These are phyloP conservation scores for Psococerastis gibbosa DNA, from an alignment of 2,888 invertebrate species.

Conservation along the genomic window DNA sequence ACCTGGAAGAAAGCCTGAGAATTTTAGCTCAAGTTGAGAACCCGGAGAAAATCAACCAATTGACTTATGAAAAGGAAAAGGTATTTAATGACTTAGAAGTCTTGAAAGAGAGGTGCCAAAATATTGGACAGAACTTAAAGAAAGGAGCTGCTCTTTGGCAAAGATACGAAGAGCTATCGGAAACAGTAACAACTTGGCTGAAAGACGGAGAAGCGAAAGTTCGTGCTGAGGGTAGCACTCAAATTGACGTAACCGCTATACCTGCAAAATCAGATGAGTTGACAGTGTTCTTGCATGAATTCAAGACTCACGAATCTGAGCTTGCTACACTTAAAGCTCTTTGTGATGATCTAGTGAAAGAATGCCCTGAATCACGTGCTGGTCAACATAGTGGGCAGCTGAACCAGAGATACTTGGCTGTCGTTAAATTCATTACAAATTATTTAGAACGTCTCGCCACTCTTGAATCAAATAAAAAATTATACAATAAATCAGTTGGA, in stretches of 20 bases:
- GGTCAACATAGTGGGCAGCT: conserved; percentile 64
- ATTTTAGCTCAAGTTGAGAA: conserved; percentile 54
- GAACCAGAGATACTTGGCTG: conserved; percentile 51
- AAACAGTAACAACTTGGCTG: conserved; percentile 54
- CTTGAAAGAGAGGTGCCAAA: conserved; percentile 43
- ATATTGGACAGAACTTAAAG: conserved; percentile 39
- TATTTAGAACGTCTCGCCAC: conserved; percentile 53
- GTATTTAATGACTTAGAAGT: conserved; percentile 51
- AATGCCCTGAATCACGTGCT: conserved; percentile 67
- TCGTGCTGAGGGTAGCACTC: conserved; percentile 49
- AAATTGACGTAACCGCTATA: conserved; percentile 46
- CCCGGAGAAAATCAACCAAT: conserved; percentile 43
- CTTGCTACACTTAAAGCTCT: conserved; percentile 45
- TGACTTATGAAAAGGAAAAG: conserved; percentile 48
- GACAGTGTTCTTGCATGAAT: conserved; percentile 38
- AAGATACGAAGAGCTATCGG: conserved; percentile 58
- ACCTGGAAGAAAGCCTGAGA: conserved; percentile 49
- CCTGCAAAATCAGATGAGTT: conserved; percentile 50
- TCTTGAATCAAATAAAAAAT: conserved; percentile 46
- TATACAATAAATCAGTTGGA: conserved; percentile 42
- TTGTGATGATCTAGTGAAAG: conserved; percentile 49
- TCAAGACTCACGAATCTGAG: conserved; percentile 42
- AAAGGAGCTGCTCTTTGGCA: conserved; percentile 59
- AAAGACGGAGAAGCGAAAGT: conserved; percentile 61
- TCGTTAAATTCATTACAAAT: conserved; percentile 46